Evolutionary conservation across 2,113 vertebrate species (phyloP).

Genomic region (Cololabis saira): DNA sequence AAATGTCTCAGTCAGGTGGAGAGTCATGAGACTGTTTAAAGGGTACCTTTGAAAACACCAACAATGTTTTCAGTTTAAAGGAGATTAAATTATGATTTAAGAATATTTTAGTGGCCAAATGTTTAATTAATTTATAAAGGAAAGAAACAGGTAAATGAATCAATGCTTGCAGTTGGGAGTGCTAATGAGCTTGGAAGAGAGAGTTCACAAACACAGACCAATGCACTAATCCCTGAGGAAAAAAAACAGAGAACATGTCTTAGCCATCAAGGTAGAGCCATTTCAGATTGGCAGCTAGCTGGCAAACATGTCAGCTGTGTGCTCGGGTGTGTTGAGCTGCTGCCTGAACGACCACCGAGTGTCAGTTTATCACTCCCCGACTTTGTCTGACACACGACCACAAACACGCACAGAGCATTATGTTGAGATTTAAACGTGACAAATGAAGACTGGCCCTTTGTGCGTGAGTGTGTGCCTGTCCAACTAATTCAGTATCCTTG

Average conservation of each 20-base stretch:
- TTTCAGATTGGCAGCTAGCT: slow-evolving; percentile 40
- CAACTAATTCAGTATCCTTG: slow-evolving; percentile 42
- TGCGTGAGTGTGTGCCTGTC: neutral
- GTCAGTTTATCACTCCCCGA: slow-evolving; percentile 33
- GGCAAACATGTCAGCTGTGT: slow-evolving; percentile 45
- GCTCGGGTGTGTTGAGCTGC: slow-evolving; percentile 30
- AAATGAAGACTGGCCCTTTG: slow-evolving; percentile 12
- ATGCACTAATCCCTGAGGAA: slow-evolving; percentile 15
- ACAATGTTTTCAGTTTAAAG: no score
- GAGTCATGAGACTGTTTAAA: no score
- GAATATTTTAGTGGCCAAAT: no score
- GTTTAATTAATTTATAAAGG: no score
- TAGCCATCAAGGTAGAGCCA: slow-evolving; percentile 2
- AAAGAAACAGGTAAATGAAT: no score
- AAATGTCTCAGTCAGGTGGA: no score
- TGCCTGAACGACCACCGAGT: slow-evolving; percentile 45
- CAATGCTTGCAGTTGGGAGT: no score
- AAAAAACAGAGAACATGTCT: slow-evolving; percentile 9
- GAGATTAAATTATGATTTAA: no score
- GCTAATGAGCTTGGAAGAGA: neutral
- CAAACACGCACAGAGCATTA: slow-evolving; percentile 31
- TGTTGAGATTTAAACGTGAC: slow-evolving; percentile 34
- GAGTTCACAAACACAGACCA: slow-evolving; percentile 1
- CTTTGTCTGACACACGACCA: slow-evolving; percentile 39
- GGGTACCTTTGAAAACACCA: no score